These are phyloP conservation scores for Romanogobio albipinnatus DNA, from an alignment of 2,113 vertebrate genomes.

Conservation along the genomic window DNA sequence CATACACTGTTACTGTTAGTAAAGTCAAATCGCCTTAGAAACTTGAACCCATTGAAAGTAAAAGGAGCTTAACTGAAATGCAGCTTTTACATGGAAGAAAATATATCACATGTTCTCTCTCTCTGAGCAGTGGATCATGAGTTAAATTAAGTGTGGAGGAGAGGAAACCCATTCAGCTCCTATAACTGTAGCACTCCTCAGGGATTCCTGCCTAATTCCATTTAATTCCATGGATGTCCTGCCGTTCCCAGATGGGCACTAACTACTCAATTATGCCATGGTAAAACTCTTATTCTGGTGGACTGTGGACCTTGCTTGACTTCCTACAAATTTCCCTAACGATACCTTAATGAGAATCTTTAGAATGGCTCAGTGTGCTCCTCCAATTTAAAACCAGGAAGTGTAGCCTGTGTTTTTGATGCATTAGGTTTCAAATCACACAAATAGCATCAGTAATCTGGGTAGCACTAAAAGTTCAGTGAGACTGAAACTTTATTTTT, in stretches of 20 bases:
- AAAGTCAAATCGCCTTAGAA: conserved; percentile 7
- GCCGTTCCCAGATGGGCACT: conserved; percentile 69
- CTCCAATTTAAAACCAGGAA: conserved; percentile 31
- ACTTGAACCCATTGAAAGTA: not conserved
- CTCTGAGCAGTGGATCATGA: conserved; percentile 49
- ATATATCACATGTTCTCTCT: conserved; percentile 34
- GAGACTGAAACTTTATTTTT: conserved; percentile 39
- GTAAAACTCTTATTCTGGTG: conserved; percentile 65
- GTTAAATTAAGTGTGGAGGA: conserved; percentile 57
- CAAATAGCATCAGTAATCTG: conserved; percentile 20
- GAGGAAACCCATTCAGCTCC: conserved; percentile 34
- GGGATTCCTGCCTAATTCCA: conserved; percentile 72
- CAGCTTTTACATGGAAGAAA: not conserved
- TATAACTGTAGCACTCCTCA: conserved; percentile 54
- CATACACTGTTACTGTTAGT: not conserved
- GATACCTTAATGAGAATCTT: conserved; percentile 41
- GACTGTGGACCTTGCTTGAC: conserved; percentile 38
- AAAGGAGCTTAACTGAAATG: conserved; percentile 1
- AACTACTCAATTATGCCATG: conserved; percentile 70
- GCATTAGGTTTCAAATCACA: conserved; percentile 14
- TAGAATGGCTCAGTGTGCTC: conserved; percentile 12
- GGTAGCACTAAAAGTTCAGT: conserved; percentile 31
- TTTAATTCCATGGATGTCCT: conserved; percentile 73
- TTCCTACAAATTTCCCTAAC: conserved; percentile 43
- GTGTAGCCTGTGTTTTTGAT: not conserved